Percentiles rank a stretch among this genome's conserved stretches.
These are phyloP conservation scores for Hippocampus barbouri DNA, from an alignment of 2,113 vertebrate species.

Conservation along the genomic window DNA sequence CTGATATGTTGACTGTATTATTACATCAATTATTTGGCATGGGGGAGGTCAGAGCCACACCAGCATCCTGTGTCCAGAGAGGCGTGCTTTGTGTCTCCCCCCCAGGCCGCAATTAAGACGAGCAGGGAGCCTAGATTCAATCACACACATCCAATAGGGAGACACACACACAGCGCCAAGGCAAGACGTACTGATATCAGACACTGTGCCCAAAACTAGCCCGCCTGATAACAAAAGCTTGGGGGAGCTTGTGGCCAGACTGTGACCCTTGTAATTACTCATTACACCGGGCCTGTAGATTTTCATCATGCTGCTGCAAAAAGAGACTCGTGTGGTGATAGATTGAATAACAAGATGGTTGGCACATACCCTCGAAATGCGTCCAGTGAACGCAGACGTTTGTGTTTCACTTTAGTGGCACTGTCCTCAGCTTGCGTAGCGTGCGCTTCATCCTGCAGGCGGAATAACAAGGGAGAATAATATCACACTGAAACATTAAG, in stretches of 20 bases:
- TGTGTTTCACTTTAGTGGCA: constrained; percentile 35
- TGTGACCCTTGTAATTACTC: constrained; percentile 71
- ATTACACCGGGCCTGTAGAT: constrained; percentile 56
- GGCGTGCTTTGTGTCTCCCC: constrained; percentile 71
- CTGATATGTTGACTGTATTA: constrained; percentile 74
- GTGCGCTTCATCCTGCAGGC: constrained; percentile 21
- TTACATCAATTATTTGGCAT: constrained; percentile 74
- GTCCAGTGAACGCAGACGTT: constrained; percentile 65
- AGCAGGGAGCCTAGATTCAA: constrained; percentile 78
- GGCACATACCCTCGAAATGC: constrained; percentile 69
- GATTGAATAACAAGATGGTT: constrained; percentile 29
- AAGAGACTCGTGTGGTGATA: constrained; percentile 50
- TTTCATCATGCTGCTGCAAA: constrained; percentile 45
- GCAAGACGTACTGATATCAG: constrained; percentile 61
- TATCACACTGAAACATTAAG: not conserved
- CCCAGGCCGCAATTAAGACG: constrained; percentile 79
- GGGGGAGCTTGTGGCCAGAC: constrained; percentile 70
- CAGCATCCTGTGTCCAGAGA: constrained; percentile 77
- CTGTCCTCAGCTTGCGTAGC: constrained; percentile 19
- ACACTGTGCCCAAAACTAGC: constrained; percentile 65
- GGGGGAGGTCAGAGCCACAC: constrained; percentile 72
- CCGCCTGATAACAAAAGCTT: constrained; percentile 65
- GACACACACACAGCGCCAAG: constrained; percentile 62
- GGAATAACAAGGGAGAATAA: not conserved
- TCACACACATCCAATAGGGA: constrained; percentile 78